Evolutionary conservation across 64 coral and sea anemone species (phyloP), one percentile per base, ranked within the genome.

Genomic region (Porites australiensis): DNA sequence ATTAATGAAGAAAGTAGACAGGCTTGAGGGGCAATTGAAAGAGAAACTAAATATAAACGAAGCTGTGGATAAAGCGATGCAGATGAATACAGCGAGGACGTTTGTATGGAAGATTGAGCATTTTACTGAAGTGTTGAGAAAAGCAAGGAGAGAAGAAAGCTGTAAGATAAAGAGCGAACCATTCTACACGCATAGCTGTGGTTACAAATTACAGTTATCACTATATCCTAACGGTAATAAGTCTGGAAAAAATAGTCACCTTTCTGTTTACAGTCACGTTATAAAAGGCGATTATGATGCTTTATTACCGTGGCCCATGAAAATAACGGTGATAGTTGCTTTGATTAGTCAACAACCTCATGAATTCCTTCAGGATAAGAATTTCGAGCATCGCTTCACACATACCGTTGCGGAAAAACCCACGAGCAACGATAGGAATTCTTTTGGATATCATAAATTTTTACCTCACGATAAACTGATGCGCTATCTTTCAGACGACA

Each of bases 291-390:
- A 83, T 48, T 83, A 83, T 44, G 80, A 83, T 27, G 59, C 60
- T 3, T 44, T 83, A 83, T 63, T 83, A 19, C 1, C 14, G 13
- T 83, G 80, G 80, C 80, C 80, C n/a, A n/a, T n/a, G n/a, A n/a
- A n/a, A n/a, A n/a, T n/a, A n/a, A n/a, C n/a, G n/a, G n/a, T n/a
- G n/a, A n/a, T n/a, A n/a, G n/a, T n/a, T n/a, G n/a, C n/a, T n/a
- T n/a, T n/a, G n/a, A n/a, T n/a, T n/a, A n/a, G n/a, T n/a, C n/a
- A n/a, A n/a, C n/a, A n/a, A n/a, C n/a, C n/a, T n/a, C n/a, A n/a
- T n/a, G n/a, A n/a, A n/a, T n/a, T n/a, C n/a, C n/a, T n/a, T n/a
- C n/a, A n/a, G n/a, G n/a, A n/a, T n/a, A n/a, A n/a, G n/a, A n/a
- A n/a, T n/a, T n/a, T n/a, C n/a, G n/a, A n/a, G n/a, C n/a, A n/a